These are phyloP conservation scores for Heteromyza rotundicornis DNA, from an alignment of 2,888 invertebrate genomes.

Conservation along the genomic window DNA sequence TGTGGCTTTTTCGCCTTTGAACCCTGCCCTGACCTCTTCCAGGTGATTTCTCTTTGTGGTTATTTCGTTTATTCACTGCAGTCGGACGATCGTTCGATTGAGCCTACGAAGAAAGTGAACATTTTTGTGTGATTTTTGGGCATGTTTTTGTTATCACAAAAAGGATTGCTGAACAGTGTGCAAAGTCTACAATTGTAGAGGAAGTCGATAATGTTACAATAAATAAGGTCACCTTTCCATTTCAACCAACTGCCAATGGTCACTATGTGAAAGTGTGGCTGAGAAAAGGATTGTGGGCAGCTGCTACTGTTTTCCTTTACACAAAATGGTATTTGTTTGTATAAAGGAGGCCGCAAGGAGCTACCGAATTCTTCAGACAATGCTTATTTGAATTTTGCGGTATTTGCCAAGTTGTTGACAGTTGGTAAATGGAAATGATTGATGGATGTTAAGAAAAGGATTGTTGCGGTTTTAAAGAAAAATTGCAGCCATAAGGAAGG, in stretches of 20 bases:
- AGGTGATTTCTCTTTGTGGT: too few relatives aligned
- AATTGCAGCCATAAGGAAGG: too few relatives aligned
- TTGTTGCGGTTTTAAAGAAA: too few relatives aligned
- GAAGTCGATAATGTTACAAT: not conserved
- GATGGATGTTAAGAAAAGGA: too few relatives aligned
- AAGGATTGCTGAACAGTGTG: not conserved
- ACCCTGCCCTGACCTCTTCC: not conserved
- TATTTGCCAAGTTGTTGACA: not conserved
- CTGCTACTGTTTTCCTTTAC: not conserved
- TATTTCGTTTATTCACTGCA: too few relatives aligned
- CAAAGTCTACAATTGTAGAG: not conserved
- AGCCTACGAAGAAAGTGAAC: not conserved
- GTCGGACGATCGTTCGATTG: too few relatives aligned
- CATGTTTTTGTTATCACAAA: too few relatives aligned
- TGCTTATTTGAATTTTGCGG: not conserved
- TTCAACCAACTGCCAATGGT: not conserved
- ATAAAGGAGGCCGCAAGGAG: too few relatives aligned
- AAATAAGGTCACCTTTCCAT: not conserved
- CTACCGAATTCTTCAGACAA: not conserved
- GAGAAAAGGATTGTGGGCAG: not conserved
- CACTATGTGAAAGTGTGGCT: not conserved
- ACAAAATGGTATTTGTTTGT: not conserved
- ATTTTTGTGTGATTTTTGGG: not conserved
- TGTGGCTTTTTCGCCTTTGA: too few relatives aligned
- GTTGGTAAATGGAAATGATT: not conserved